Base-by-base conservation (phyloP, 2,888 invertebrate genomes). In the Rosalia funebris region DNA sequence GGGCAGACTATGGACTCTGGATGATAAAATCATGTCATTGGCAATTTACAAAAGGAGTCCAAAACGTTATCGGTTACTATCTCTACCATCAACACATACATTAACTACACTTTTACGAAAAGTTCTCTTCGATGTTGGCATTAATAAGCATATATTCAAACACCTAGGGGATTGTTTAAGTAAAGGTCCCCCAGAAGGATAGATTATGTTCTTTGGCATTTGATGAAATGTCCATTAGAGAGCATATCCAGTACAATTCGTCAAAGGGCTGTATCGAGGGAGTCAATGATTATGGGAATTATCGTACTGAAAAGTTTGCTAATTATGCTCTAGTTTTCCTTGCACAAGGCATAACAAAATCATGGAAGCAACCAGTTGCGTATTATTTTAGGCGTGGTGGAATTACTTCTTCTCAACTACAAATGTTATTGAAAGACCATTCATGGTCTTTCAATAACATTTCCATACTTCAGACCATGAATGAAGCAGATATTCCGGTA, bases 21-120 rank as follows among this genome's bases (percentile, higher is more conserved):
- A 57, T 17, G 66, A 67, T 10, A 71, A 68, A 58, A 45, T 70
- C 19, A 42, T 67, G 12, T 58, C 66, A 9, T 50, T 68, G 7
- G 45, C 60, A 10, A 16, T 68, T 2, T 61, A 41, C 12, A 62
- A 62, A 46, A 20, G 47, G n/a, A 53, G 58, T 45, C 53, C 62
- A 15, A 58, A 41, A 20, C 59, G 62, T 44, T 58, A 59, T 19
- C 37, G 50, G 19, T 14, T 62, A 16, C 25, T 62, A n/a, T 16
- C 45, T 42, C 16, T 61, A 20, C 61, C 61, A 14, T 48, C 52
- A 31, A 32, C 12, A 20, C 9, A 9, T 7, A 59, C 59, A 15
- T n/a, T 59, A 5, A 16, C 4, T 1, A n/a, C 9, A 19, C 25
- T 59, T 9, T 25, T 59, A 17, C 19, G 20, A 14, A 54, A 42